Base-by-base conservation (phyloP, 2,888 invertebrate genomes). In the Philhelius pedissequus region DNA sequence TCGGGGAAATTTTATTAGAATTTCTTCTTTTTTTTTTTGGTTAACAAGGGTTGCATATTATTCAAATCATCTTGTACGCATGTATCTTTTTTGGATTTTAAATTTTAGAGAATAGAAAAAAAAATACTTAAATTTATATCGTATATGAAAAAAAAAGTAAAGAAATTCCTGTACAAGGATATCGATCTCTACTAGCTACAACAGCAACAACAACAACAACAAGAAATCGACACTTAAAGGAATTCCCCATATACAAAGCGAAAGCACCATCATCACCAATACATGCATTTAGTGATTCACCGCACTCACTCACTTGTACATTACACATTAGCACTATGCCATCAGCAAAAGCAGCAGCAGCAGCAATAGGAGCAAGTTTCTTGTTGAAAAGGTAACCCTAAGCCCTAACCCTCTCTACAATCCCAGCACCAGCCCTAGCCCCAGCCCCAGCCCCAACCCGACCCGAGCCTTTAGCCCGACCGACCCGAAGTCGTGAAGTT, bases 221-320 rank as follows among this genome's bases (percentile, higher is more conserved):
- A 60, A 74, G 74, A 79, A 80, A 79, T 84, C 79, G 84, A 84
- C 74, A 84, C 80, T 84, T 84, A 70, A 80, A 84, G 84, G 80
- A 84, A 84, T 84, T 76, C 75, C 80, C 60, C 70, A 71, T 58
- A 54, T 54, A 80, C 58, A 77, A 77, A 77, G 78, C 30, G 18
- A 77, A 77, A 77, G 78, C 30, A 22, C 56, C 64, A 68, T 68
- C 75, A 84, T 80, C 68, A 84, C 56, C 56, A 56, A 56, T 71
- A 84, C 84, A 84, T 71, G 71, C 80, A 80, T 60, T 80, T 75
- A 80, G 66, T 84, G 84, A 84, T 76, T 84, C 84, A 84, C 76
- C 80, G 80, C 80, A 75, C 84, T 80, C 73, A 71, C 73, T 84
- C 80, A 68, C 68, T 84, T 80, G 66, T 76, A 84, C 71, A 79